Conservation (phyloP, 1,140 invertebrate species). For the Zeugodacus cucurbitae region DNA sequence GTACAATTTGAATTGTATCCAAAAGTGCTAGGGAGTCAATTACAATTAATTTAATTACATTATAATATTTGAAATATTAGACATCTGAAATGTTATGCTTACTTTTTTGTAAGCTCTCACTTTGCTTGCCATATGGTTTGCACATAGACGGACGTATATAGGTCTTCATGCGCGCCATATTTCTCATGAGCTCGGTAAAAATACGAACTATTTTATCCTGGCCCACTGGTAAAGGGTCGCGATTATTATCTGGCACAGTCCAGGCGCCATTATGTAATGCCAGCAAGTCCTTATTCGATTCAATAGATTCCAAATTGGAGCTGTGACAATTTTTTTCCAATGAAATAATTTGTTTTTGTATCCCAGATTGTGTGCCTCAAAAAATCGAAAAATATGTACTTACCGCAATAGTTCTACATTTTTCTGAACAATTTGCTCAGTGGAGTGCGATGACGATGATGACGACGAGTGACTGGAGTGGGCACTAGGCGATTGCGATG, state of each 20-base stretch:
- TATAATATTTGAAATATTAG: not conserved
- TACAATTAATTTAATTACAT: no score
- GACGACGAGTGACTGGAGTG: conserved; percentile 51
- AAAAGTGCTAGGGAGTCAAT: conserved; percentile 74
- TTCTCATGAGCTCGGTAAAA: conserved; percentile 85
- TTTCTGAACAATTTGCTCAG: conserved; percentile 58
- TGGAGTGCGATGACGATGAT: conserved; percentile 62
- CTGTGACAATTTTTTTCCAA: conserved; percentile 43
- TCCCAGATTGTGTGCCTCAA: no score
- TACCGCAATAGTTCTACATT: conserved; percentile 59
- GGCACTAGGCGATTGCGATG: conserved; percentile 57
- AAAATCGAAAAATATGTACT: conserved; percentile 29
- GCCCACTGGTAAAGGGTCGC: conserved; percentile 67
- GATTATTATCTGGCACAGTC: conserved; percentile 57
- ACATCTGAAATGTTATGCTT: conserved; percentile 55
- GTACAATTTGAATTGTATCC: conserved; percentile 86
- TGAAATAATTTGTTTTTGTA: not conserved
- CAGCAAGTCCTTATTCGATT: conserved; percentile 75
- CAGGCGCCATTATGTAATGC: conserved; percentile 77
- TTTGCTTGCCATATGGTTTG: conserved; percentile 89
- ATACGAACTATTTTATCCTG: conserved; percentile 84
- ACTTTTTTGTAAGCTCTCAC: conserved; percentile 88
- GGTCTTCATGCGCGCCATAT: conserved; percentile 86
- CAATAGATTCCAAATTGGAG: conserved; percentile 62
- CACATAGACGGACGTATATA: conserved; percentile 87